Evolutionary conservation across 2,113 vertebrate species (phyloP).

Genomic region (Garra rufa): DNA sequence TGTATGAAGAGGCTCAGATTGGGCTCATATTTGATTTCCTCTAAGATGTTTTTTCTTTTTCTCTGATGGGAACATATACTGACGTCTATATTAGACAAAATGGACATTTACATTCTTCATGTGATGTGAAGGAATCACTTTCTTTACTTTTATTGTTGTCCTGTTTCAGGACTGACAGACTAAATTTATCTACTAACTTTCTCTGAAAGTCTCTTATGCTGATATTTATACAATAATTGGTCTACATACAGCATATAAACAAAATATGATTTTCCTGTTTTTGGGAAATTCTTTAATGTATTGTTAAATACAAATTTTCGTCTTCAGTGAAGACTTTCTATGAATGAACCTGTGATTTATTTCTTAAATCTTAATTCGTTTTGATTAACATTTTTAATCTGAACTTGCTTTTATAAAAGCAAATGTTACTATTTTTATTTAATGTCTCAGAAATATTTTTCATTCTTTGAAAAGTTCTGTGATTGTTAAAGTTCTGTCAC

Average conservation of each 20-base stretch:
- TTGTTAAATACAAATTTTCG: not conserved
- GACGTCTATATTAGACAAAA: not conserved
- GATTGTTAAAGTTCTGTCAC: not conserved
- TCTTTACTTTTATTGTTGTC: too few relatives aligned
- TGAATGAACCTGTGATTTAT: not conserved
- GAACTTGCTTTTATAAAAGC: not conserved
- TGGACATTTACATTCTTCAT: not conserved
- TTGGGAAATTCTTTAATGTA: not conserved
- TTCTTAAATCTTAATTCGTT: not conserved
- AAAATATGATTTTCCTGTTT: not conserved
- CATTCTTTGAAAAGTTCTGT: not conserved
- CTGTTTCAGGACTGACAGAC: too few relatives aligned
- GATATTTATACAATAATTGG: not conserved
- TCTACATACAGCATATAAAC: not conserved
- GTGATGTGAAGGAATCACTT: not conserved
- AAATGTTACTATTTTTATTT: not conserved
- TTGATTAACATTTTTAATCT: not conserved
- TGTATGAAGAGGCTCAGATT: constrained; percentile 16
- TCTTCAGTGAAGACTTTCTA: not conserved
- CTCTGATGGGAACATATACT: not conserved
- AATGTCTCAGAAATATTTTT: not conserved
- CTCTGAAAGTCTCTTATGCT: too few relatives aligned
- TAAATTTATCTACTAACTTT: too few relatives aligned
- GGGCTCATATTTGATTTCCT: not conserved
- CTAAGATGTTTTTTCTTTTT: not conserved